Evolutionary conservation across 1,140 invertebrate genomes (phyloP).

Genomic region (Bombus difficillimus): DNA sequence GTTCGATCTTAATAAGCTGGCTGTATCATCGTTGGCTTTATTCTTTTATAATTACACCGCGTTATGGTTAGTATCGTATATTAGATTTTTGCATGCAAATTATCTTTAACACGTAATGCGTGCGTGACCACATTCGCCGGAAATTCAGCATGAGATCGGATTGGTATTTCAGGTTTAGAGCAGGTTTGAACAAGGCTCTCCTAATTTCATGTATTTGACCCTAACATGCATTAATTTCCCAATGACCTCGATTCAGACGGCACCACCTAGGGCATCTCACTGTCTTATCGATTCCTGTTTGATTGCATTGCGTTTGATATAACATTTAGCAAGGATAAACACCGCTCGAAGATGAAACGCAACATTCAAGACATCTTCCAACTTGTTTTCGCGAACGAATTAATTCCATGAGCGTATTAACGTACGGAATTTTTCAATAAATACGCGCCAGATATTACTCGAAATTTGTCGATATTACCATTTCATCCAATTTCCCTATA

Average conservation of each 20-base stretch:
- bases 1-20: background rate
- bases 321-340: constrained; percentile 4
- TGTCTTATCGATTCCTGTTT: constrained; percentile 39
- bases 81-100: background rate
- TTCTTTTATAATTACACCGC: background rate
- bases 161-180: constrained; percentile 8
- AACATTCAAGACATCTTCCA: background rate
- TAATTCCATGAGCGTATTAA: background rate
- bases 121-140: background rate
- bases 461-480: too few species aligned
- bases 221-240: constrained; percentile 25
- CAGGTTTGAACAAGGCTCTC: background rate
- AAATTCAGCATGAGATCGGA: background rate
- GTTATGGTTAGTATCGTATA: background rate
- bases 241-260: constrained; percentile 37
- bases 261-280: constrained; percentile 6
- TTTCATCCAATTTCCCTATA: background rate
- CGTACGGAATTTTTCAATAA: background rate
- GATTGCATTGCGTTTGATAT: constrained; percentile 38
- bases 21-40: background rate
- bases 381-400: background rate
- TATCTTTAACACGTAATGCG: background rate
- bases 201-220: constrained; percentile 32
- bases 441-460: background rate
- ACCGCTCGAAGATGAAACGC: background rate